Conservation (phyloP, 2,113 vertebrate species). For the Alligator sinensis region DNA sequence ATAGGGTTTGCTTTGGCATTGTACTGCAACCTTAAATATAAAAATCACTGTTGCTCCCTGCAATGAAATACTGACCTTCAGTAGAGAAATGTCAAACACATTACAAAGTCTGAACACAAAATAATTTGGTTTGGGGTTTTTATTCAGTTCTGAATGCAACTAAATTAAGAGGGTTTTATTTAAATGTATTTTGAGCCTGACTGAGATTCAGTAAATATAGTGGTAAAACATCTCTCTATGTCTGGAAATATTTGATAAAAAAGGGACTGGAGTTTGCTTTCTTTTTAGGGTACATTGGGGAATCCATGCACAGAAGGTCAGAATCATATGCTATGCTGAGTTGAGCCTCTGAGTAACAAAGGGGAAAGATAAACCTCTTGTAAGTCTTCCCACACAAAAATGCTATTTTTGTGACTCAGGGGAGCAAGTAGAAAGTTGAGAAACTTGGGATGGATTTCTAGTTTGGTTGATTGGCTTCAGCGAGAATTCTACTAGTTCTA, state of each 20-base stretch:
- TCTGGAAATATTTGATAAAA: neutral
- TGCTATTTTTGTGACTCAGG: neutral
- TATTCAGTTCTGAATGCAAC: constrained; percentile 6
- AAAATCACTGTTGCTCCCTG: neutral
- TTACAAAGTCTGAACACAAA: constrained; percentile 1
- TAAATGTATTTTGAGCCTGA: constrained; percentile 16
- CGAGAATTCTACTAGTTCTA: constrained; percentile 29
- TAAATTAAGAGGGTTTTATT: constrained; percentile 1
- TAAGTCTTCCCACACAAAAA: constrained; percentile 27
- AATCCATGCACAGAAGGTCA: constrained; percentile 15
- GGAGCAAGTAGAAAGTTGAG: neutral
- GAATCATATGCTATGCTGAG: constrained; percentile 37
- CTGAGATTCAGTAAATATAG: neutral
- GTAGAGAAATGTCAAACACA: neutral
- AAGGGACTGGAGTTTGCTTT: neutral
- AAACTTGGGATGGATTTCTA: constrained; percentile 8
- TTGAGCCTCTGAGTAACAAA: constrained; percentile 26
- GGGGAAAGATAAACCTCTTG: constrained; percentile 30
- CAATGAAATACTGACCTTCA: constrained; percentile 20
- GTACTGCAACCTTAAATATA: neutral
- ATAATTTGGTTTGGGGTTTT: neutral
- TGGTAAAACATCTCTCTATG: neutral
- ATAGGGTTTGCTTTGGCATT: neutral
- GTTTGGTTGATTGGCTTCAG: neutral
- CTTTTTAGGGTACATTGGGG: neutral